Evolutionary conservation across 2,113 vertebrate species (phyloP).

Genomic region (Hippocampus comes): DNA sequence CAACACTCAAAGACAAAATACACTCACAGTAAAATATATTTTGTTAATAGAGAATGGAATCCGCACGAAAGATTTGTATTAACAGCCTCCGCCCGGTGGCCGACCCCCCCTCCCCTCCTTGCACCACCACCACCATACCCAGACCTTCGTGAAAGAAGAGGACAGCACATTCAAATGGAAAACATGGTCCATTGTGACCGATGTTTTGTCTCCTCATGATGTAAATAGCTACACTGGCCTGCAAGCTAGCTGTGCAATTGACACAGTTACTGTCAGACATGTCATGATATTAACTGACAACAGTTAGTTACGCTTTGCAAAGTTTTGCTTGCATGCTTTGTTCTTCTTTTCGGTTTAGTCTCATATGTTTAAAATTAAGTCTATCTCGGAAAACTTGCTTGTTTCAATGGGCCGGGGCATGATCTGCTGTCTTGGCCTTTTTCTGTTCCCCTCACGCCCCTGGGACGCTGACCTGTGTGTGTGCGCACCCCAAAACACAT

Average conservation of each 20-base stretch:
- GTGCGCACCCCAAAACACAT: conserved; percentile 19
- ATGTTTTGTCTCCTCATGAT: conserved; percentile 60
- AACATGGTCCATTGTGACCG: conserved; percentile 57
- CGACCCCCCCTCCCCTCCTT: not conserved
- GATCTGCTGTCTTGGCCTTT: conserved; percentile 50
- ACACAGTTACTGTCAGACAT: conserved; percentile 21
- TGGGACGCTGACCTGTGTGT: conserved; percentile 31
- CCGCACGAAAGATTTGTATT: conserved; percentile 33
- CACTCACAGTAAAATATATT: conserved; percentile 54
- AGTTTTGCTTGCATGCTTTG: not conserved
- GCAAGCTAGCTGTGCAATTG: conserved; percentile 48
- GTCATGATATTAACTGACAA: conserved; percentile 13
- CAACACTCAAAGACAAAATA: conserved; percentile 47
- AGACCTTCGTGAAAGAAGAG: conserved; percentile 47
- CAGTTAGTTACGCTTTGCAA: conserved; percentile 1
- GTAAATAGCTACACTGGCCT: conserved; percentile 63
- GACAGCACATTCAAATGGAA: conserved; percentile 71
- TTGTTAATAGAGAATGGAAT: not conserved
- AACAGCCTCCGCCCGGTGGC: conserved; percentile 49
- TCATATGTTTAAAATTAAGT: not conserved
- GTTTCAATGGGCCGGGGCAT: conserved; percentile 23
- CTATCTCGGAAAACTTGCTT: not conserved
- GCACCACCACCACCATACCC: conserved; percentile 8
- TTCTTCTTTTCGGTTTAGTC: not conserved
- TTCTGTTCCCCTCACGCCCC: conserved; percentile 37